Evolutionary conservation across 2,113 vertebrate species (phyloP).

Genomic region (Pygoscelis antarcticus): DNA sequence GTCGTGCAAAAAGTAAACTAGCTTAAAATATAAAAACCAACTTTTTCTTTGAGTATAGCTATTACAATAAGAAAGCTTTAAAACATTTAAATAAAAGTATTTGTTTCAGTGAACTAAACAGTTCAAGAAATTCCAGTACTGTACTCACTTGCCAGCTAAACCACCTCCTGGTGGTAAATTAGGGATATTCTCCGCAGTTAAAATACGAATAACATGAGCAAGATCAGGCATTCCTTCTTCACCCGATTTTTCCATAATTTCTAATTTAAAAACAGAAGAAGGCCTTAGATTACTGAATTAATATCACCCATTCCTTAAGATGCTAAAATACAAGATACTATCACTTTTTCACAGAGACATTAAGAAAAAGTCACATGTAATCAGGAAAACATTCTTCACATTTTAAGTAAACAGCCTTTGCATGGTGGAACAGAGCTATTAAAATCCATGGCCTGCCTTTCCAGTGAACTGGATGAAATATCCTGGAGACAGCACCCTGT

Average conservation of each 20-base stretch:
- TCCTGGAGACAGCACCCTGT: neutral
- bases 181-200: slow-evolving; percentile 91
- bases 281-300: slow-evolving; percentile 35
- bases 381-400: neutral
- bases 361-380: neutral
- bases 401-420: neutral
- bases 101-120: neutral
- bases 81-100: neutral
- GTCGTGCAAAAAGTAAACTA: neutral
- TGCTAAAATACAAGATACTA: neutral
- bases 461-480: neutral
- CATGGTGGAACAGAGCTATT: neutral
- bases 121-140: neutral
- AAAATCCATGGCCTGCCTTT: neutral
- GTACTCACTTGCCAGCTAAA: slow-evolving; percentile 95
- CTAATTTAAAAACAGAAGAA: slow-evolving; percentile 74
- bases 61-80: neutral
- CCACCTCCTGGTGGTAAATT: slow-evolving; percentile 96
- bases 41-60: neutral
- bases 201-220: slow-evolving; percentile 92
- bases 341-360: neutral
- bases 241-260: slow-evolving; percentile 91
- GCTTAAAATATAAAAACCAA: neutral
- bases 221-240: slow-evolving; percentile 95
- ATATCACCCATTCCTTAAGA: neutral